Evolutionary conservation across 2,797 vertebrate species (phyloP).

Genomic region (Streptopelia turtur): DNA sequence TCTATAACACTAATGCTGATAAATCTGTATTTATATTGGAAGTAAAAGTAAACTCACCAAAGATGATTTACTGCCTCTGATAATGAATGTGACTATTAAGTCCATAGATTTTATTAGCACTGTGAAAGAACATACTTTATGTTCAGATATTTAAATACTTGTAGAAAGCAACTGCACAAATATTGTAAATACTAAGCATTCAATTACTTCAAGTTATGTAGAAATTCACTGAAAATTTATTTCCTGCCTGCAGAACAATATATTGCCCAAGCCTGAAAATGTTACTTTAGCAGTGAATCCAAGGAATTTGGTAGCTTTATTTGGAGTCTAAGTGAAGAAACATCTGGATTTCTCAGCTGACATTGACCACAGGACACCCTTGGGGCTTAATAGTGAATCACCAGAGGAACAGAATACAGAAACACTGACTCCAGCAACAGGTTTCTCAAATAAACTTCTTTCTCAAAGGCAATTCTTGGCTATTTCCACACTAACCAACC

Average conservation of each 20-base stretch:
- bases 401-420: not conserved
- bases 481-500: not conserved
- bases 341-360: accelerated
- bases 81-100: not conserved
- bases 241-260: not conserved
- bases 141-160: conserved; percentile 37
- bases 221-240: not conserved
- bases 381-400: not conserved
- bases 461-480: not conserved
- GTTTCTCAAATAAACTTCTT: not conserved
- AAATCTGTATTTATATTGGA: conserved; percentile 31
- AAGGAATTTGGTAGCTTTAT: not conserved
- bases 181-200: conserved; percentile 7
- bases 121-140: conserved; percentile 27
- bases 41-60: conserved; percentile 11
- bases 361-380: not conserved
- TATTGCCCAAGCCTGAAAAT: not conserved
- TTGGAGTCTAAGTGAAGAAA: not conserved
- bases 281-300: not conserved
- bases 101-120: conserved; percentile 8
- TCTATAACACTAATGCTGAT: not conserved
- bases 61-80: conserved; percentile 15
- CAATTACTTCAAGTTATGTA: not conserved
- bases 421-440: accelerated
- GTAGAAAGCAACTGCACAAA: not conserved